Evolutionary conservation across 2,113 vertebrate species (phyloP).

Genomic region (Calidris pygmaea): DNA sequence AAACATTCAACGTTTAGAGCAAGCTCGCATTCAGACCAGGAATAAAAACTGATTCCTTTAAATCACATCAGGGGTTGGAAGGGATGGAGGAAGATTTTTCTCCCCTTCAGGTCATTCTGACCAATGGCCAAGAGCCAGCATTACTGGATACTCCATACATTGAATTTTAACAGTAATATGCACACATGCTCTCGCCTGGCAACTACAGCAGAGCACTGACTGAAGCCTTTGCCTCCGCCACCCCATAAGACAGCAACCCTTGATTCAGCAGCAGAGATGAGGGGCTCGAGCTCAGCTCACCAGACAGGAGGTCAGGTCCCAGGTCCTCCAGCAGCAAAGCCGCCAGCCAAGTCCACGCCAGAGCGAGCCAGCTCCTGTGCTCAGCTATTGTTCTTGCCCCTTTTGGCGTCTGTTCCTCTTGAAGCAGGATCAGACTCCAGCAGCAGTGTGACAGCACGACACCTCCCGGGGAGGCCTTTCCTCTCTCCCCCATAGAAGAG

Average conservation of each 20-base stretch:
- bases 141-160: neutral
- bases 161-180: neutral
- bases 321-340: neutral
- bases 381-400: neutral
- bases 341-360: rapidly evolving
- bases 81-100: neutral
- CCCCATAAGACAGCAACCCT: neutral
- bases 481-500: neutral
- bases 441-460: rapidly evolving
- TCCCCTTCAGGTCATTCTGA: neutral
- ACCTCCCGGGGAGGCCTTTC: neutral
- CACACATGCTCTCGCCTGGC: neutral
- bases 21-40: neutral
- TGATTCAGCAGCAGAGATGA: neutral
- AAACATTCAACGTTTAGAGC: neutral
- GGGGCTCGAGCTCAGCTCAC: neutral
- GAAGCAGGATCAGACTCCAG: neutral
- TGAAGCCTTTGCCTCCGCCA: neutral
- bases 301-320: neutral
- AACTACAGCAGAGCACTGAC: rapidly evolving
- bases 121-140: neutral
- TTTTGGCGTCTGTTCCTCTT: neutral
- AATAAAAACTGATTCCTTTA: neutral
- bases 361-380: neutral
- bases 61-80: neutral